Percentiles rank a stretch among this genome's conserved stretches.
phyloP scores from a whole-genome alignment of 2,797 vertebrate species.

The Acridotheres tristis region DNA sequence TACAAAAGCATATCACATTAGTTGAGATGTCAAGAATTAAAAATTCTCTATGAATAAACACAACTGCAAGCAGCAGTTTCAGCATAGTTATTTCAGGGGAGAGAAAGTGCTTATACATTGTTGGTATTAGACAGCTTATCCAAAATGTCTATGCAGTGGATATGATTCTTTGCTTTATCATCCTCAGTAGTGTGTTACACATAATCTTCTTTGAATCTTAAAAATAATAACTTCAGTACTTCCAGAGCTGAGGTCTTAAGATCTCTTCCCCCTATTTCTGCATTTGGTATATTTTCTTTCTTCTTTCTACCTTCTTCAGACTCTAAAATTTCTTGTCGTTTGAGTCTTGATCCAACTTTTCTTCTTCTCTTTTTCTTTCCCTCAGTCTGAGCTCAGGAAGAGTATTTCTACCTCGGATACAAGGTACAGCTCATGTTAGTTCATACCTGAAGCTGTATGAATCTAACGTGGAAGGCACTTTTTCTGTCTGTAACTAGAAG shows the following conservation, averaged over 20 bases:
- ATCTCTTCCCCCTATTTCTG: not conserved
- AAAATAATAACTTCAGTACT: not conserved
- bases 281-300: not conserved
- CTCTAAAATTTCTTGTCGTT: not conserved
- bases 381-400: not conserved
- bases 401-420: not conserved
- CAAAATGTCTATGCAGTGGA: not conserved
- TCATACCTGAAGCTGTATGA: not conserved
- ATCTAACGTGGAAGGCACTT: not conserved
- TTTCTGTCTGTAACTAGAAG: not conserved
- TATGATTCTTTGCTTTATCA: not conserved
- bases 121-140: not conserved
- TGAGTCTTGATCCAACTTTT: not conserved
- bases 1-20: not conserved
- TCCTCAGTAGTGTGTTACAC: not conserved
- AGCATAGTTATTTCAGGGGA: not conserved
- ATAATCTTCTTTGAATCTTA: not conserved
- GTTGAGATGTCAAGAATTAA: not conserved
- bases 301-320: not conserved
- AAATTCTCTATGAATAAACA: not conserved
- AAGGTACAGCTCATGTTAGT: not conserved
- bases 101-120: not conserved
- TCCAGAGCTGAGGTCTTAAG: not conserved
- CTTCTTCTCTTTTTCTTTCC: not conserved
- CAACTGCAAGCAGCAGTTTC: not conserved